Evolutionary conservation across 2,797 vertebrate species (phyloP).

Genomic region (Scyliorhinus canicula): DNA sequence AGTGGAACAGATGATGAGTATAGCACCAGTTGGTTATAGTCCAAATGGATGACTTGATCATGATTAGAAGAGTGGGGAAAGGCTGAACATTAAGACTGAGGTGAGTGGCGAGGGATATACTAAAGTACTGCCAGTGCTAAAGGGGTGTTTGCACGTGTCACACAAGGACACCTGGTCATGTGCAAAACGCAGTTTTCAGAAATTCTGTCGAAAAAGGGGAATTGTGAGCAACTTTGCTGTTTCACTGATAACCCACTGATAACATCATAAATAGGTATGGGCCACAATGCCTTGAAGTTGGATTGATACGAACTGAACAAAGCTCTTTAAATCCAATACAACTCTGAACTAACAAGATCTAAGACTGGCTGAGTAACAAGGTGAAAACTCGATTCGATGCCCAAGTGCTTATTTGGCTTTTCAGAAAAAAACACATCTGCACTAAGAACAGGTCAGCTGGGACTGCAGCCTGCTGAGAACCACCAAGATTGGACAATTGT

Average conservation of each 20-base stretch:
- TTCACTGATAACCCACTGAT: background rate
- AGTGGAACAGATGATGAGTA: background rate
- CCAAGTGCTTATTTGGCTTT: background rate
- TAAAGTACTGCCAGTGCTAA: background rate
- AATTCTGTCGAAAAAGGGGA: background rate
- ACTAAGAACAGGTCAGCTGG: background rate
- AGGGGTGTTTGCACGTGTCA: background rate
- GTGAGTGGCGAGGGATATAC: background rate
- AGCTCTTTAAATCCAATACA: background rate
- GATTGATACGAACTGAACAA: background rate
- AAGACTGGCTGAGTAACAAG: background rate
- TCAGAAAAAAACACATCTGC: background rate
- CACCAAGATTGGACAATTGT: background rate
- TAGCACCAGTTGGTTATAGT: background rate
- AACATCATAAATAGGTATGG: background rate
- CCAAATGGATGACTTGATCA: background rate
- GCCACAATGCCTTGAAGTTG: background rate
- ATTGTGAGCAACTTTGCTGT: background rate
- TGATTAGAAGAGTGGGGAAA: background rate
- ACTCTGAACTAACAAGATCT: background rate
- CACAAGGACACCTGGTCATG: background rate
- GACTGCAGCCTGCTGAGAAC: background rate
- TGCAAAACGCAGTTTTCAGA: background rate
- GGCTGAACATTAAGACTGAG: background rate
- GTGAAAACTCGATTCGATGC: background rate